Evolutionary conservation across 2,888 invertebrate genomes (phyloP).

Genomic region (Aplocera efformata): DNA sequence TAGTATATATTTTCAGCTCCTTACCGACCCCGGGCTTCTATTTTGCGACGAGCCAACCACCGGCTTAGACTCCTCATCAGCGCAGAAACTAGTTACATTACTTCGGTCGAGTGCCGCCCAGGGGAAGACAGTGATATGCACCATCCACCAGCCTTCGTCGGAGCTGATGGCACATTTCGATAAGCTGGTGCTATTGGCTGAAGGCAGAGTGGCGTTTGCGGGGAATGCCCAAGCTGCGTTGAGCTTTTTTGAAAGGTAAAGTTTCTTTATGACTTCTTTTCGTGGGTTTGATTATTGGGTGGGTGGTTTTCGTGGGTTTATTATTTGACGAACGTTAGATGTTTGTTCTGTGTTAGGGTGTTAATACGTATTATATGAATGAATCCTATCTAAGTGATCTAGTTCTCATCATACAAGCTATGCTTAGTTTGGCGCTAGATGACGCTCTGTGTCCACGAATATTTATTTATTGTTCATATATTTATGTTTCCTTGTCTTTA

Average conservation of each 20-base stretch:
- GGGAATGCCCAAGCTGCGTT: slow-evolving; percentile 82
- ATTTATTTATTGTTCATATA: too few relatives aligned
- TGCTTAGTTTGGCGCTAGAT: too few relatives aligned
- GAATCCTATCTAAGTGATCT: too few relatives aligned
- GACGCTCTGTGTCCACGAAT: too few relatives aligned
- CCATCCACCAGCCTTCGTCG: slow-evolving; percentile 96
- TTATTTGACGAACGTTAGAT: too few relatives aligned
- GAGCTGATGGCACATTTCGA: slow-evolving; percentile 92
- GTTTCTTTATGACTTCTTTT: too few relatives aligned
- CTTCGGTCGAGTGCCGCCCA: slow-evolving; percentile 85
- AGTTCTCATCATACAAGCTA: too few relatives aligned
- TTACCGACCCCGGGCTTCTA: slow-evolving; percentile 94
- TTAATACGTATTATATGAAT: too few relatives aligned
- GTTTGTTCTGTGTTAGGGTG: too few relatives aligned
- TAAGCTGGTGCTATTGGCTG: slow-evolving; percentile 87
- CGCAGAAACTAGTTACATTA: slow-evolving; percentile 88
- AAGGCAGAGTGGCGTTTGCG: slow-evolving; percentile 92
- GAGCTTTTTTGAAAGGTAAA: slow-evolving; percentile 82
- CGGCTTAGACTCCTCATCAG: slow-evolving; percentile 95
- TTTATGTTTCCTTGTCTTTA: too few relatives aligned
- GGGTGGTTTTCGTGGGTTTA: too few relatives aligned
- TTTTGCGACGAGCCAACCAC: slow-evolving; percentile 99
- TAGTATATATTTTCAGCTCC: slow-evolving; percentile 70
- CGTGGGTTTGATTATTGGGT: too few relatives aligned
- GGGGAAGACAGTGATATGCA: slow-evolving; percentile 93